Percentiles rank a stretch among this genome's conserved stretches.
Conservation (phyloP, 1,140 invertebrate species). For the Zaprionus nigranus region DNA sequence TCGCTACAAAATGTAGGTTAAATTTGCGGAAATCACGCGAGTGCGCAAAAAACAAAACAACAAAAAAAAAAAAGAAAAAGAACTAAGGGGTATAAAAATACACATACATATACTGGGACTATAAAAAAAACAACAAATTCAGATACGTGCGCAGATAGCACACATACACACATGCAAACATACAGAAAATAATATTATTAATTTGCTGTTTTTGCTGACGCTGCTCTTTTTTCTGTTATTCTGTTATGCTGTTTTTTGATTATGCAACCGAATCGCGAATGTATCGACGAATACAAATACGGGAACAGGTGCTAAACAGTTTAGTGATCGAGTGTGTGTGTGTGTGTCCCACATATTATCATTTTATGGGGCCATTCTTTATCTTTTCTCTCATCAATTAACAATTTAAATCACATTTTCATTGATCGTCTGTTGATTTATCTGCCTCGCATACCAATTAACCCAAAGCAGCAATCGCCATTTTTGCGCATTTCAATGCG, state of each 20-base stretch:
- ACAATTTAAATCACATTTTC: conserved; percentile 38
- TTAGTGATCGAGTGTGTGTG: background rate
- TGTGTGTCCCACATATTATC: conserved; percentile 18
- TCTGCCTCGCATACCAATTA: conserved; percentile 36
- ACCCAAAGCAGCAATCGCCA: conserved; percentile 22
- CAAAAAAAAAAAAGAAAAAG: conserved; percentile 17
- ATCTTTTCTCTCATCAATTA: conserved; percentile 23
- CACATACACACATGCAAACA: conserved; percentile 15
- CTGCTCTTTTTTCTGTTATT: conserved; percentile 45
- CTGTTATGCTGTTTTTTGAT: conserved; percentile 32
- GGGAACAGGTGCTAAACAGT: conserved; percentile 38
- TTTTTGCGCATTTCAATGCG: conserved; percentile 47
- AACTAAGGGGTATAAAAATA: conserved; percentile 58
- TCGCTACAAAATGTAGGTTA: conserved; percentile 75
- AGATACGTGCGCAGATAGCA: conserved; percentile 75
- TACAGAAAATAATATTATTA: conserved; percentile 18
- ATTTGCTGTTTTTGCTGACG: conserved; percentile 52
- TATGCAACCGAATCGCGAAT: conserved; percentile 42
- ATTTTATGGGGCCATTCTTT: conserved; percentile 18
- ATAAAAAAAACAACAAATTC: conserved; percentile 56
- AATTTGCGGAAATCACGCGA: conserved; percentile 79
- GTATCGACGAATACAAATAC: conserved; percentile 11
- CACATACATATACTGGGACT: conserved; percentile 45
- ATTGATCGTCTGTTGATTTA: conserved; percentile 10
- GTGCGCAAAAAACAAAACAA: conserved; percentile 47